A percentile compares a stretch with the other conserved stretches of the same genome.
phyloP scores from a whole-genome alignment of 2,113 vertebrate genomes.

The Lasiurus cinereus region DNA sequence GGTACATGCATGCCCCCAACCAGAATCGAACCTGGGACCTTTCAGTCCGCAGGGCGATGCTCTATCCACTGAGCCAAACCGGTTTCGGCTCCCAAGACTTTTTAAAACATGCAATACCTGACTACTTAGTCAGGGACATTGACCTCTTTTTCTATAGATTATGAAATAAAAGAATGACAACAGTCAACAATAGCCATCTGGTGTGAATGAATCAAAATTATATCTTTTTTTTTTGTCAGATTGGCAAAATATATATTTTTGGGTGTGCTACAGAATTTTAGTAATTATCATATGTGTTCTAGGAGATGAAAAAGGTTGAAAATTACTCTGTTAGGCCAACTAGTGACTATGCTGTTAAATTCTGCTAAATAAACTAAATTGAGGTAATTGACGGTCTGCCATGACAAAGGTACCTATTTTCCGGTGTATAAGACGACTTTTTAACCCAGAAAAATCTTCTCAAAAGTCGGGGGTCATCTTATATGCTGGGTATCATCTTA shows the following conservation, averaged over 20 bases:
- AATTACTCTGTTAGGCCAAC: background rate
- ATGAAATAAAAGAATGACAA: background rate
- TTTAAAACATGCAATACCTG: background rate
- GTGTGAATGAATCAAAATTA: background rate
- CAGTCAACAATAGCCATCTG: background rate
- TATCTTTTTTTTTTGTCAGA: background rate
- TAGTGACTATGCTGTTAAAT: conserved; percentile 10
- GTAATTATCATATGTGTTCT: background rate
- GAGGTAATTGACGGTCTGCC: background rate
- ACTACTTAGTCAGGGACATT: too few relatives aligned
- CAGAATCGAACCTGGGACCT: too few relatives aligned
- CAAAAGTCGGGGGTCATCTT: too few relatives aligned
- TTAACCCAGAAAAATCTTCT: too few relatives aligned
- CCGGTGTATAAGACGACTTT: too few relatives aligned
- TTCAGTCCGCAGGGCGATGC: too few relatives aligned
- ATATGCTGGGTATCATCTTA: too few relatives aligned
- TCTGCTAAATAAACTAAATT: conserved; percentile 17
- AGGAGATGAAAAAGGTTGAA: background rate
- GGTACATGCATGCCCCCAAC: too few relatives aligned
- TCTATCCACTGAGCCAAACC: too few relatives aligned
- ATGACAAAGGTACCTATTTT: background rate
- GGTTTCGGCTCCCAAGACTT: background rate
- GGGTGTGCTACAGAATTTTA: background rate
- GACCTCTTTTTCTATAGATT: background rate
- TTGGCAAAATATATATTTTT: background rate